phyloP scores from a whole-genome alignment of 2,113 vertebrate species.

The Pao palembangensis region DNA sequence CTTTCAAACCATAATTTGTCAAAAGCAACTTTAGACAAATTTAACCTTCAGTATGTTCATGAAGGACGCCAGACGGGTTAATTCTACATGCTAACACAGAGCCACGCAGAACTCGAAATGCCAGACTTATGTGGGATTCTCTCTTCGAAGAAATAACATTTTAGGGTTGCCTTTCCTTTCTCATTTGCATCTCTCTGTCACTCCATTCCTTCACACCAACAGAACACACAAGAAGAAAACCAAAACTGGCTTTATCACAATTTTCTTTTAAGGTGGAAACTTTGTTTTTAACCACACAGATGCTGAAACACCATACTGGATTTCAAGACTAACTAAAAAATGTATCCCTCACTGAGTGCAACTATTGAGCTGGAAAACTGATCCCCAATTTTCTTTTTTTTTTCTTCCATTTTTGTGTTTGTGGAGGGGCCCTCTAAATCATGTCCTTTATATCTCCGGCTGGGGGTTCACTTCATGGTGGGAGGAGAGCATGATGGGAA shows the following conservation, averaged over 20 bases:
- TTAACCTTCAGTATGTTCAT: no score
- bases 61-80: no score
- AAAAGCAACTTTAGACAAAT: no score
- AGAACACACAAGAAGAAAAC: constrained; percentile 36
- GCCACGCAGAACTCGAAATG: no score
- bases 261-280: constrained; percentile 33
- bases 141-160: no score
- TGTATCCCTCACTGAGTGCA: constrained; percentile 26
- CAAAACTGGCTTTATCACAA: constrained; percentile 28
- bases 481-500: constrained; percentile 69
- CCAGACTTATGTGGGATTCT: no score
- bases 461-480: constrained; percentile 64
- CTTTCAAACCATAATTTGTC: no score
- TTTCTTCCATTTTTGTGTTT: constrained; percentile 30
- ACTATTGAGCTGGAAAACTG: constrained; percentile 59
- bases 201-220: constrained; percentile 38
- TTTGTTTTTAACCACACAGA: constrained; percentile 37
- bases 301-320: constrained; percentile 7
- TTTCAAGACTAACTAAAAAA: constrained; percentile 30
- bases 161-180: background rate
- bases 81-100: background rate
- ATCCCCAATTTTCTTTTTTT: constrained; percentile 41
- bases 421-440: constrained; percentile 62
- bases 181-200: constrained; percentile 18
- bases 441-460: constrained; percentile 72